phyloP scores from a whole-genome alignment of 2,888 invertebrate species.

The Aromia moschata region DNA sequence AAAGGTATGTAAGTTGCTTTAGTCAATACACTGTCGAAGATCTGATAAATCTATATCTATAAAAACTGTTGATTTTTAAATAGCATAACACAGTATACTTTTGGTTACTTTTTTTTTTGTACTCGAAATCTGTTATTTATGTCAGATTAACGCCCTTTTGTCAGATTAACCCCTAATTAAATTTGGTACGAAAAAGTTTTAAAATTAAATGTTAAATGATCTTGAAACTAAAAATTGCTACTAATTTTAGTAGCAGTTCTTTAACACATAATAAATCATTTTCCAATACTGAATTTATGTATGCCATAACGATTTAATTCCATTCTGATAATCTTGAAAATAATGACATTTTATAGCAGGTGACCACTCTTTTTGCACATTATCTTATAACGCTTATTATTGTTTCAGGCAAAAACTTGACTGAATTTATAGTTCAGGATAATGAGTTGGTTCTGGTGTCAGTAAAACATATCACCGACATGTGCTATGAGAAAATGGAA shows the following conservation, averaged over 20 bases:
- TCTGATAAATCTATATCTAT: not conserved
- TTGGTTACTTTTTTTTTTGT: too few relatives aligned
- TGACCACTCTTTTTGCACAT: too few relatives aligned
- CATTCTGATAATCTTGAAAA: not conserved
- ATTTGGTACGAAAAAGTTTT: not conserved
- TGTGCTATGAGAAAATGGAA: slow-evolving; percentile 43
- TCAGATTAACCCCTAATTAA: not conserved
- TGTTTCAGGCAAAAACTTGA: slow-evolving; percentile 47
- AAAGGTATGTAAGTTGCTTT: slow-evolving; percentile 51
- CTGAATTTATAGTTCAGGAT: slow-evolving; percentile 41
- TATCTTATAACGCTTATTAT: too few relatives aligned
- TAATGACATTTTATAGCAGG: too few relatives aligned
- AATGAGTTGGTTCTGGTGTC: slow-evolving; percentile 36
- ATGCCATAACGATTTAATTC: not conserved
- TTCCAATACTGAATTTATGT: not conserved
- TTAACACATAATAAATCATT: not conserved
- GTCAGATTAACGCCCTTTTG: too few relatives aligned
- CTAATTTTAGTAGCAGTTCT: too few relatives aligned
- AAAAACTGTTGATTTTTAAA: not conserved
- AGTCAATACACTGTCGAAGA: not conserved
- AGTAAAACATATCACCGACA: slow-evolving; percentile 28
- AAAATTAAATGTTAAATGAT: too few relatives aligned
- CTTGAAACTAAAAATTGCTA: too few relatives aligned
- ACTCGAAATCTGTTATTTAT: too few relatives aligned
- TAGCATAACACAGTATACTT: too few relatives aligned